Conservation (phyloP, 2,888 invertebrate species). For the Lagria hirta region DNA sequence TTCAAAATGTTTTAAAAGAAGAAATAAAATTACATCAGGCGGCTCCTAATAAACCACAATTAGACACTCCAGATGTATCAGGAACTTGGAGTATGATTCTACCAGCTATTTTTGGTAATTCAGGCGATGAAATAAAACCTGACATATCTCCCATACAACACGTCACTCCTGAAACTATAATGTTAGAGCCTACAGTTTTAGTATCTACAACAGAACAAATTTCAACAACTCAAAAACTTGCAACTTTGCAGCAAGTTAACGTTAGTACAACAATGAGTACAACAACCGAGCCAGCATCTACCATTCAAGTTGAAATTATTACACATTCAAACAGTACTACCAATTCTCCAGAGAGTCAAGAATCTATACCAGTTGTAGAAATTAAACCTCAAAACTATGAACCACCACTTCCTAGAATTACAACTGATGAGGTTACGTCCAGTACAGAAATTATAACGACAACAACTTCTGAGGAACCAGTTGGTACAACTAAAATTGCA, state of each 20-base stretch:
- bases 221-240: conserved; percentile 17
- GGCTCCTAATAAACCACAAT: conserved; percentile 56
- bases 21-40: conserved; percentile 67
- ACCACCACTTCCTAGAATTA: no score
- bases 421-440: conserved; percentile 4
- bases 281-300: conserved; percentile 16
- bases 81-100: conserved; percentile 81
- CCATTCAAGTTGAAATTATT: conserved; percentile 33
- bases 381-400: conserved; percentile 21
- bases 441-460: conserved; percentile 21
- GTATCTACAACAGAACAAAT: conserved; percentile 21
- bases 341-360: conserved; percentile 2
- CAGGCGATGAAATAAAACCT: conserved; percentile 47
- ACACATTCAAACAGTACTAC: conserved; percentile 33
- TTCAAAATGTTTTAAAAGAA: conserved; percentile 79
- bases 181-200: conserved; percentile 40
- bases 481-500: no score
- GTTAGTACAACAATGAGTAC: conserved; percentile 14
- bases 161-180: conserved; percentile 48
- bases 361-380: conserved; percentile 21
- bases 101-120: conserved; percentile 73
- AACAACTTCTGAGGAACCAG: no score
- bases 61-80: conserved; percentile 73
- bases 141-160: conserved; percentile 42
- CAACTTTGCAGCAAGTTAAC: conserved; percentile 17